phyloP scores from a whole-genome alignment of 2,888 invertebrate species.

The Noctua pronuba region DNA sequence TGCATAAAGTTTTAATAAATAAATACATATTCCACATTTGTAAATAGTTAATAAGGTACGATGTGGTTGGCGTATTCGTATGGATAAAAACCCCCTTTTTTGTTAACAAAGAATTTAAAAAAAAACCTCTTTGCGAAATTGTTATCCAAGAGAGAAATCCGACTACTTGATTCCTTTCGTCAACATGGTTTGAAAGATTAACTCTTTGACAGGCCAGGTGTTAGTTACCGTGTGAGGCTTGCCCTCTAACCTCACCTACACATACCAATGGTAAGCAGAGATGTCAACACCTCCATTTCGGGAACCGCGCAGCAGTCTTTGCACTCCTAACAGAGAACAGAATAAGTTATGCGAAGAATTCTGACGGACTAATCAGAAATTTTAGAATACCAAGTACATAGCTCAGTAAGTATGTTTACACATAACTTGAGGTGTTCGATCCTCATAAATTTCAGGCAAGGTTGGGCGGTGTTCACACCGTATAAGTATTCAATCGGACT shows the following conservation, averaged over 20 bases:
- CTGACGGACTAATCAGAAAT: slow-evolving; percentile 47
- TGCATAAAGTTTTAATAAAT: too few relatives aligned
- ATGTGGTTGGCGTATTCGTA: too few relatives aligned
- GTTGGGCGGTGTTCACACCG: slow-evolving; percentile 73
- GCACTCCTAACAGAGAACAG: slow-evolving; percentile 2
- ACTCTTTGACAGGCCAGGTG: slow-evolving; percentile 10
- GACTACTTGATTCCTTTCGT: not conserved
- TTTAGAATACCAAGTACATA: slow-evolving; percentile 28
- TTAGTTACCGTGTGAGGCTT: slow-evolving; percentile 8
- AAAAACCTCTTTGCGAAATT: not conserved
- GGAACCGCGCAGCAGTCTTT: slow-evolving; percentile 5
- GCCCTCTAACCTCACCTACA: slow-evolving; percentile 10
- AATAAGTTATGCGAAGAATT: slow-evolving; percentile 29
- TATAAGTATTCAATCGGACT: slow-evolving; percentile 77
- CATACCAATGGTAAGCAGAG: slow-evolving; percentile 25
- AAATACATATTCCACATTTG: too few relatives aligned
- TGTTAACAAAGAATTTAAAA: too few relatives aligned
- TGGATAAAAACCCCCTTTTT: too few relatives aligned
- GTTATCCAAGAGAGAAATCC: not conserved
- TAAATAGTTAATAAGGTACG: too few relatives aligned
- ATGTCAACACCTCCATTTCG: slow-evolving; percentile 36
- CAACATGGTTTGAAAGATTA: not conserved
- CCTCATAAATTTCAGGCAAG: slow-evolving; percentile 63
- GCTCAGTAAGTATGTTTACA: too few relatives aligned
- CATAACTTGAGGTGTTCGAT: slow-evolving; percentile 50